Conservation (phyloP, 2,797 vertebrate species). For the Rousettus madagascariensis region DNA sequence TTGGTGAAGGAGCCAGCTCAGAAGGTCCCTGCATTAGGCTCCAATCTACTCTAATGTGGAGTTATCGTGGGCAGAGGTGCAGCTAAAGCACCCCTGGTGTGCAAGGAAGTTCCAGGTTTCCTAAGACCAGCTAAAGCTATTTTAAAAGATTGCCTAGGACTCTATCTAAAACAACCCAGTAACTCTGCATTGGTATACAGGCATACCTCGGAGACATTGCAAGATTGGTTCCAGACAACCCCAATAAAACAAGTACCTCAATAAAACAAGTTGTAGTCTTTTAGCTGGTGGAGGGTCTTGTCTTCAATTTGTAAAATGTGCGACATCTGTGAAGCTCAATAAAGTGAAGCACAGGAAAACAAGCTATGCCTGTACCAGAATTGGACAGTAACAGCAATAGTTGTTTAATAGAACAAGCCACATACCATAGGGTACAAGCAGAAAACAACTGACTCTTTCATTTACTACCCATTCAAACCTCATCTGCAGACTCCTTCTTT, state of each 20-base stretch:
- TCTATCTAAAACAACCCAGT: neutral
- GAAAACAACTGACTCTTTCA: neutral
- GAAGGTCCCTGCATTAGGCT: fast-evolving
- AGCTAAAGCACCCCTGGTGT: too few relatives aligned
- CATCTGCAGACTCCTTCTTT: neutral
- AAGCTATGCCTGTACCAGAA: neutral
- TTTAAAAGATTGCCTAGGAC: neutral
- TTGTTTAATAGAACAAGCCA: neutral
- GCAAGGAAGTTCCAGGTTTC: neutral
- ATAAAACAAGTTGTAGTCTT: neutral
- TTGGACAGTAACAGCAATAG: neutral
- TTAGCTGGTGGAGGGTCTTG: neutral
- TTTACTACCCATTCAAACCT: neutral
- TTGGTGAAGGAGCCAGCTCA: neutral
- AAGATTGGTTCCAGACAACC: neutral
- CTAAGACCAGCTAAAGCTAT: neutral
- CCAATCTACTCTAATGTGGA: neutral
- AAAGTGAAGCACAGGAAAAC: neutral
- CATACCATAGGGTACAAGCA: neutral
- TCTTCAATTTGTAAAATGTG: neutral
- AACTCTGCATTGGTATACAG: neutral
- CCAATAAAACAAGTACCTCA: neutral
- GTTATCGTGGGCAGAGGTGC: neutral
- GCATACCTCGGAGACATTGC: neutral
- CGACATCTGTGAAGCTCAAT: neutral